Evolutionary conservation across 2,113 vertebrate genomes (phyloP).

Genomic region (Rhodinocichla rosea): DNA sequence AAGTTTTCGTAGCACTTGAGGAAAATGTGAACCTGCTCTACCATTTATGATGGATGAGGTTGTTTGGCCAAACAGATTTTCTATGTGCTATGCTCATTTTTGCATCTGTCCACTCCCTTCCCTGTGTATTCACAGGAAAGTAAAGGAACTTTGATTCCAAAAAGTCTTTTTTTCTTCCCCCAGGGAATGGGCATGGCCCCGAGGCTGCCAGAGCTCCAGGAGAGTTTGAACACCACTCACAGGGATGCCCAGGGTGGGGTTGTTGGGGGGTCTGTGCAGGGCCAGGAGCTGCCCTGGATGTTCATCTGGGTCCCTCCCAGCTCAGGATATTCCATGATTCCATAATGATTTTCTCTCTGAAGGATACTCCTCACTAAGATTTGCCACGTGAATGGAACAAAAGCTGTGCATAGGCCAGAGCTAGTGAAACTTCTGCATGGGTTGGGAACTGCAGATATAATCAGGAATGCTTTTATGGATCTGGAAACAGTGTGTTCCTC

Average conservation of each 20-base stretch:
- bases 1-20: not conserved
- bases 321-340: not conserved
- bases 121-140: not conserved
- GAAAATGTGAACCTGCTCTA: not conserved
- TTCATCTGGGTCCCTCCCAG: not conserved
- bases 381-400: not conserved
- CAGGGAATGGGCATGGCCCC: rapidly evolving
- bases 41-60: not conserved
- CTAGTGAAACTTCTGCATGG: not conserved
- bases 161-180: not conserved
- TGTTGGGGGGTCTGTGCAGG: not conserved
- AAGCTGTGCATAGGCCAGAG: not conserved
- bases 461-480: not conserved
- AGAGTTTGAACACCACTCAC: rapidly evolving
- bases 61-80: not conserved
- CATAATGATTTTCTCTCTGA: not conserved
- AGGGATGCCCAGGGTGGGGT: not conserved
- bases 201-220: not conserved
- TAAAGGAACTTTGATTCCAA: not conserved
- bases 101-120: not conserved
- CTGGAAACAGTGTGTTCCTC: conserved; percentile 21
- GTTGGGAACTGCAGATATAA: not conserved
- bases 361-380: not conserved
- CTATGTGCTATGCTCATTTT: not conserved
- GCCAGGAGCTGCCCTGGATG: rapidly evolving